A percentile compares a stretch with the other conserved stretches of the same genome.
Evolutionary conservation across 35 echinoderm and acorn worm genomes (phyloP).

Genomic region (Strongylocentrotus purpuratus): DNA sequence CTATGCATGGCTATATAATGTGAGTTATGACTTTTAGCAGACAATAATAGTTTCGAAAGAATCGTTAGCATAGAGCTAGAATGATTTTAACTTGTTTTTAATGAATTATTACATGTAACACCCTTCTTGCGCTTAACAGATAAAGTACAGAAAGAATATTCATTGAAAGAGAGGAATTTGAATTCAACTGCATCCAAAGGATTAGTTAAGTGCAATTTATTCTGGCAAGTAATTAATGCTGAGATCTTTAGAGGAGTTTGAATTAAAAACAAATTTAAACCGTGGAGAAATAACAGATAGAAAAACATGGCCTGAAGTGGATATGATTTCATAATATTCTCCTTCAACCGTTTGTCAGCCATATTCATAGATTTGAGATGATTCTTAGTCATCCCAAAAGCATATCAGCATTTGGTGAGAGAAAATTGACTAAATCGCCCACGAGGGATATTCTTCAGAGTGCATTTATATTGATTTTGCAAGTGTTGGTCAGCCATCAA

Average conservation of each 20-base stretch:
- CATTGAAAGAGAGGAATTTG: no score
- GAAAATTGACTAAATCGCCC: background rate
- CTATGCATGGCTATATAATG: no score
- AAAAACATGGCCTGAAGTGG: background rate
- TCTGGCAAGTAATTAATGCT: no score
- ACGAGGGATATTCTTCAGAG: background rate
- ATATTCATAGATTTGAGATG: background rate
- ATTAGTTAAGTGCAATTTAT: no score
- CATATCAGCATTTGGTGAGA: background rate
- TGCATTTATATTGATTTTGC: background rate
- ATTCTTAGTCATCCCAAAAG: background rate
- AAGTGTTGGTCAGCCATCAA: background rate
- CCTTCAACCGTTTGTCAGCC: background rate
- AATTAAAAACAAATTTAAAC: background rate
- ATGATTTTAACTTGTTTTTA: no score
- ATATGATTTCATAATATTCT: constrained; percentile 18
- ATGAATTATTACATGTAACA: no score
- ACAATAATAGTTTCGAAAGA: no score
- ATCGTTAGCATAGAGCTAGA: no score
- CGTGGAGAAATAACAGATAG: background rate
- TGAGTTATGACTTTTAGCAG: no score
- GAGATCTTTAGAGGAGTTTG: background rate
- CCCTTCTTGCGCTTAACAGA: no score
- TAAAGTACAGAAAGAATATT: no score
- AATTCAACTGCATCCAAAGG: no score